Percentiles rank a stretch among this genome's conserved stretches.
Evolutionary conservation across 1,140 invertebrate species (phyloP).

Genomic region (Ectropis grisescens): DNA sequence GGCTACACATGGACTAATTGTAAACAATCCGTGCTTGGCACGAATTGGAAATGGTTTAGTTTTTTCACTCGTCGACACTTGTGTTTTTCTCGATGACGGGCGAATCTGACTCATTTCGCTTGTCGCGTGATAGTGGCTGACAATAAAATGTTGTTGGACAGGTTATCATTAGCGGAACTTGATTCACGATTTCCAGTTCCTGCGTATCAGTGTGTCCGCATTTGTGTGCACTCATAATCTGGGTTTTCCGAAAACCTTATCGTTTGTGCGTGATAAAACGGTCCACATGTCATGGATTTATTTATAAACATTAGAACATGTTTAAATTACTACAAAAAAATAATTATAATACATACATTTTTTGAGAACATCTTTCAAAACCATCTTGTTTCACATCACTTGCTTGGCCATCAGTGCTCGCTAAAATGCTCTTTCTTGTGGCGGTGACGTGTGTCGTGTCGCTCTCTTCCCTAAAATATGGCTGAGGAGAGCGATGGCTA

Average conservation of each 20-base stretch:
- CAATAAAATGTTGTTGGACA: background rate
- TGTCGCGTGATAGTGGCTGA: no score
- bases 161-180: constrained; percentile 8
- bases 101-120: no score
- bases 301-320: background rate
- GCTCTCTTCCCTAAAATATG: no score
- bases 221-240: background rate
- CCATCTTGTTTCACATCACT: no score
- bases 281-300: no score
- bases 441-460: no score
- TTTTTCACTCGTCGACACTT: background rate
- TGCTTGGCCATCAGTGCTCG: no score
- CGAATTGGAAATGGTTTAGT: background rate
- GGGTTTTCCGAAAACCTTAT: background rate
- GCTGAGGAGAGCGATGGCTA: no score
- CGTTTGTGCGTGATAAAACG: background rate
- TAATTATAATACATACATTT: background rate
- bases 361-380: no score
- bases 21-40: background rate
- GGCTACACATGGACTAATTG: background rate
- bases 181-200: background rate
- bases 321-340: background rate
- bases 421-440: no score
- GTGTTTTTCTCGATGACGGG: no score
- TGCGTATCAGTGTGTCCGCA: no score